Conservation (phyloP, 64 coral and sea anemone species). For the Porites lutea region DNA sequence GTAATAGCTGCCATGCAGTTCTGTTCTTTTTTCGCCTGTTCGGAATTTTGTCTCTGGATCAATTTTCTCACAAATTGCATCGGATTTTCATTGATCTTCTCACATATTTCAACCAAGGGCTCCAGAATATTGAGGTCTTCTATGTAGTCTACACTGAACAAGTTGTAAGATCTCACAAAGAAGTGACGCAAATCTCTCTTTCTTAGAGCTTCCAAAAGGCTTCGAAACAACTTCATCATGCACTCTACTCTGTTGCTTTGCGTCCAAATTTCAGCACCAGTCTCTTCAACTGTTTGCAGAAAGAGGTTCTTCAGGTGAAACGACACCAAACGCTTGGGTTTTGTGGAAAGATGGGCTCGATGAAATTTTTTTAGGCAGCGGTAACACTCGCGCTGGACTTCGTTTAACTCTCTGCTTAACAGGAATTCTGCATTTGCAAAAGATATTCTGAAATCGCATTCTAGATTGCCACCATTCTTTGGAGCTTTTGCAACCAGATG, state of each 20-base stretch:
- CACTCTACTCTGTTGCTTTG: constrained; percentile 43
- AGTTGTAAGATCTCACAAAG: constrained; percentile 68
- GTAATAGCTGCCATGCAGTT: neutral
- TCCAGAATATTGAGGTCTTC: constrained; percentile 27
- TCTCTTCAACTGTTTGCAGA: constrained; percentile 55
- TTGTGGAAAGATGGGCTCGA: constrained; percentile 53
- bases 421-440: constrained; percentile 72
- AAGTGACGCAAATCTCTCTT: constrained; percentile 52
- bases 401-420: constrained; percentile 66
- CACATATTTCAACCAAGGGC: neutral
- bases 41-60: neutral
- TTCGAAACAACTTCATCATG: constrained; percentile 25
- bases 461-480: constrained; percentile 27
- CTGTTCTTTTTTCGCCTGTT: neutral
- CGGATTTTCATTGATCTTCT: constrained; percentile 54
- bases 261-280: constrained; percentile 54
- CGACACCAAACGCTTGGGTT: constrained; percentile 21
- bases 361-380: constrained; percentile 44
- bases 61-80: constrained; percentile 22
- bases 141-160: constrained; percentile 49
- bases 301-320: constrained; percentile 69
- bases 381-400: constrained; percentile 72
- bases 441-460: constrained; percentile 70
- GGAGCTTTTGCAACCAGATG: constrained; percentile 68
- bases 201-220: neutral